Evolutionary conservation across 53 echinoderm and acorn worm genomes (phyloP), one percentile per base, ranked within the genome.

Genomic region (Holothuria scabra): DNA sequence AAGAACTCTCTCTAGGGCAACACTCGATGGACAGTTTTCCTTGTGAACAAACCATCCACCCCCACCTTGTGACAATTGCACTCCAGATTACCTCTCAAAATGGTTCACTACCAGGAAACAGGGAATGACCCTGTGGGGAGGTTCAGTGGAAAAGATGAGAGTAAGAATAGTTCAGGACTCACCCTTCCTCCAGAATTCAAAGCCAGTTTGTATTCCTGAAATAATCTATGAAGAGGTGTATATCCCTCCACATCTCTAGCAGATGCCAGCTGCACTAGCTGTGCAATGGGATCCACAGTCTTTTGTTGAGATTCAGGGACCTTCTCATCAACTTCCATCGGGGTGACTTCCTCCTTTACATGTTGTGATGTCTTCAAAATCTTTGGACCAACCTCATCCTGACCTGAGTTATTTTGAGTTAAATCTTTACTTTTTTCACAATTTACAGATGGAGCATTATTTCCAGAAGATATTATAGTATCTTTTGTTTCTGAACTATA

Each of bases 181-280:
- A 84, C 69, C 84, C 84, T 68, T 21, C 23, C 28, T 30, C 28
- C 22, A 57, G 37, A 56, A 19, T 61, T 28, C 18, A 74, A 30
- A 63, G 56, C 66, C 12, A 64, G 29, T 1, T 60, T 29, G 66
- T 93, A 93, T 20, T 63, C 84, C 5, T 79, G 55, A 21, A 56
- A 52, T 52, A 93, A 91, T 70, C 84, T 90, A 28, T 89, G 90
- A 1, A 96, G 91, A 8, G 96, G 96, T 31, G 93, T 96, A 52
- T 58, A 89, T 1, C 93, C 93, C 3, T 52, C 20, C 7, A 37
- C 65, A 28, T 96, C 93, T 19, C 84, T 83, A 37, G 64, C 76
- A 38, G 80, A 74, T 56, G 90, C 95, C 35, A 91, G 85, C 8
- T 78, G 78, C 18, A 78, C 31, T 48, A 90, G 87, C 83, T 91